Evolutionary conservation across 2,888 invertebrate genomes (phyloP), one percentile per base, ranked within the genome.

Genomic region (Microlaimidae sp.): DNA sequence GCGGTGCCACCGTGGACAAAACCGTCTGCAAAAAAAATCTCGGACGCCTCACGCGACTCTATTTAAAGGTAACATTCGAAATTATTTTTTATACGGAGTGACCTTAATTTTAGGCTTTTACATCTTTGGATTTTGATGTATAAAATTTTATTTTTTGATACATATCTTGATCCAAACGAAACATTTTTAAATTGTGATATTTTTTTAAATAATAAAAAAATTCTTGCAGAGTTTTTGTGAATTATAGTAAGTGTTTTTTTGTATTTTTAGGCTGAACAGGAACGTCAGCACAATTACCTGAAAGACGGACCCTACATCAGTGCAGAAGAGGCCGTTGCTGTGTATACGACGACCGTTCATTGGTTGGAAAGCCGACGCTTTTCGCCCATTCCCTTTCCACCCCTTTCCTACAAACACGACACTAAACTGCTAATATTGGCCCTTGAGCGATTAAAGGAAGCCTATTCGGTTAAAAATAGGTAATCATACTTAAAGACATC

Each of bases 21-120:
- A 99, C 97, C 0, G 97, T 99, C 0, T 99, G 97, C 73, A 99
- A 99, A 76, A 99, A 99, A 77, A 99, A 99, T 75, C 78, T 99
- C 60, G 97, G 97, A 1, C 79, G 97, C n/a, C 77, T 99, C 49
- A 99, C 97, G 0, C 78, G 97, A 57, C 76, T 97, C 26, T 99
- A 95, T 70, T 77, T 97, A 57, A 97, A 97, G 61, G 64, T 63
- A 7, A 2, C 43, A 13, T 32, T 32, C 32, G n/a, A n/a, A n/a
- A n/a, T n/a, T n/a, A n/a, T n/a, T n/a, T n/a, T n/a, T n/a, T n/a
- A n/a, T n/a, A n/a, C n/a, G n/a, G n/a, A n/a, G n/a, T n/a, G n/a
- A n/a, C n/a, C n/a, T n/a, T n/a, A n/a, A n/a, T n/a, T n/a, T n/a
- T n/a, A n/a, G n/a, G n/a, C n/a, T n/a, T n/a, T n/a, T n/a, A n/a